A percentile compares a stretch with the other conserved stretches of the same genome.
These are phyloP conservation scores for Ophthalmolycus amberensis DNA, from an alignment of 2,113 vertebrate species.

Conservation along the genomic window DNA sequence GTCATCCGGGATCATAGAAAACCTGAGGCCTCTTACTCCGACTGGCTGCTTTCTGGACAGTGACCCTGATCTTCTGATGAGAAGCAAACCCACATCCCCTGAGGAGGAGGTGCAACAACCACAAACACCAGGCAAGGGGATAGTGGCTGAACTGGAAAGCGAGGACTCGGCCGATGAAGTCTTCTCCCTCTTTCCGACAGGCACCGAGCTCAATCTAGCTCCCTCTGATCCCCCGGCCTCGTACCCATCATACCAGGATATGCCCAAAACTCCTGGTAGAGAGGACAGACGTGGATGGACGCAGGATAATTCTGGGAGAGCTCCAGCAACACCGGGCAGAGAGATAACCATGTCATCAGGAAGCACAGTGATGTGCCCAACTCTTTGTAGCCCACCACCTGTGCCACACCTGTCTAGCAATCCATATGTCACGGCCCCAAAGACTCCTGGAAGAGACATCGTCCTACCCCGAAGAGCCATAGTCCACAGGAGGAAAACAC, in stretches of 20 bases:
- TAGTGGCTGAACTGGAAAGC: conserved; percentile 74
- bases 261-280: conserved; percentile 88
- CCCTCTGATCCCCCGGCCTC: conserved; percentile 62
- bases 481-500: conserved; percentile 56
- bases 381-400: conserved; percentile 85
- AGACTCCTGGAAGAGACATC: conserved; percentile 95
- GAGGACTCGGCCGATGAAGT: conserved; percentile 71
- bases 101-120: conserved; percentile 85
- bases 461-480: conserved; percentile 75
- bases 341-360: conserved; percentile 82
- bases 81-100: conserved; percentile 77
- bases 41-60: conserved; percentile 81
- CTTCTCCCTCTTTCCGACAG: conserved; percentile 60
- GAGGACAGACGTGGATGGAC: conserved; percentile 78
- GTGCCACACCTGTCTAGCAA: conserved; percentile 85
- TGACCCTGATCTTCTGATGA: conserved; percentile 78
- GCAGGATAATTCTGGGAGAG: conserved; percentile 81
- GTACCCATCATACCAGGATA: conserved; percentile 83
- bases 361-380: conserved; percentile 82
- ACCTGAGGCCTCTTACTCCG: conserved; percentile 81
- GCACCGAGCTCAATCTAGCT: conserved; percentile 8
- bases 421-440: conserved; percentile 87
- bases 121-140: conserved; percentile 86
- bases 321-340: conserved; percentile 87
- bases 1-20: conserved; percentile 67